These are phyloP conservation scores for Chelonus formosanus DNA, from an alignment of 2,888 invertebrate genomes.

Conservation along the genomic window DNA sequence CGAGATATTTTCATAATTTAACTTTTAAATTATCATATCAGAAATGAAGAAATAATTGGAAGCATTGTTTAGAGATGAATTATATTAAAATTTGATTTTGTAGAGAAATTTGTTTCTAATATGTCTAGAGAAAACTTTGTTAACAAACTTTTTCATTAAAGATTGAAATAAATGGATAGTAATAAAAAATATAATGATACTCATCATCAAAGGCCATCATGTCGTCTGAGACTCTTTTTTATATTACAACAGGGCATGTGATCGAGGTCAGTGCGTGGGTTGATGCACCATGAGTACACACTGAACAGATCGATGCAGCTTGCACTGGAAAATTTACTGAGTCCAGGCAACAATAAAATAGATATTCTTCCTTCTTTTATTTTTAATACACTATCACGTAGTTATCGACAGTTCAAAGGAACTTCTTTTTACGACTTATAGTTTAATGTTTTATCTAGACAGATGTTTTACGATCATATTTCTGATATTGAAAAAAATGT, in stretches of 20 bases:
- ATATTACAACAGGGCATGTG: conserved; percentile 43
- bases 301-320: conserved; percentile 56
- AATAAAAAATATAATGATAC: conserved; percentile 2
- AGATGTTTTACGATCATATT: too few relatives aligned
- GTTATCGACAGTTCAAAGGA: conserved; percentile 50
- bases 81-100: neutral
- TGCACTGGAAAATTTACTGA: conserved; percentile 53
- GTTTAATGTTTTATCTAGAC: too few relatives aligned
- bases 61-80: too few relatives aligned
- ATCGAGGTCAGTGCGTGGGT: conserved; percentile 60
- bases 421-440: conserved; percentile 2
- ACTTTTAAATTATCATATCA: neutral
- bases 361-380: conserved; percentile 19
- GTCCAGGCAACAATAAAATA: conserved; percentile 7
- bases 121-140: conserved; percentile 28
- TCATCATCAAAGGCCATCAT: conserved; percentile 43
- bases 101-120: conserved; percentile 5
- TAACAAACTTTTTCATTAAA: conserved; percentile 20
- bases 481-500: too few relatives aligned
- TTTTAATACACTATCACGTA: conserved; percentile 27
- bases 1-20: neutral
- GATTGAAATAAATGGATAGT: neutral
- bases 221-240: conserved; percentile 37
- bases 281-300: conserved; percentile 53
- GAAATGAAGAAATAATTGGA: neutral